Base-by-base conservation (phyloP, 53 echinoderm and acorn worm genomes). In the Stichopus horrens region DNA sequence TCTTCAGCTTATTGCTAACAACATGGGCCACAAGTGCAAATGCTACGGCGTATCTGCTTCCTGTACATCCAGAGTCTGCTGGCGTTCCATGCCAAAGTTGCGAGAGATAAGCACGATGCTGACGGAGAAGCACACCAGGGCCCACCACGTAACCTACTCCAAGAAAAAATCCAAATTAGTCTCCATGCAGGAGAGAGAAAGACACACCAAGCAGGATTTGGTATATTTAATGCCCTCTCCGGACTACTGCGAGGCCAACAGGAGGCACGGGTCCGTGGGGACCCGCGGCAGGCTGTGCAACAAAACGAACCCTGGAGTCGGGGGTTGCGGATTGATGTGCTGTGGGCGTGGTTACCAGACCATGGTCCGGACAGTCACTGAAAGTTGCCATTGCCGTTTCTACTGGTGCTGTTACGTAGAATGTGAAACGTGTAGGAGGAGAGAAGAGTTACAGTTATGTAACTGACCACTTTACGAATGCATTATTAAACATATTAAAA, bases 331-430 rank as follows among this genome's bases (percentile, higher is more conserved):
- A 18, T 58, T 93, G 55, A 93, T 99, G 91, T 99, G 99, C 76
- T 99, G 99, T 63, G 99, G 96, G 55, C 89, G 99, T 7, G 99
- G 99, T 57, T 94, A 99, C 75, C 95, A 99, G 87, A 96, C 96
- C 54, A 94, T 99, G 99, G 86, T 93, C 18, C 85, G 94, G 55
- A 93, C 82, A 21, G 93, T 93, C 20, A 91, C 92, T 18, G 96
- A 93, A 57, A 96, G 93, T 90, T 99, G 99, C 77, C 92, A 92
- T 60, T 99, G 99, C 78, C 77, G 99, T 52, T 99, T 99, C 79
- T 89, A 94, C 58, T 99, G 99, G 99, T 99, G 99, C 79, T 99
- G 99, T 66, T 90, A 92, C 16, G 99, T 99, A 89, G 95, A 94
- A 58, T 99, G 99, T 81, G 96, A 99, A 73, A 99, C 93, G 11